phyloP scores from a whole-genome alignment of 2,888 invertebrate species.

The Eudemis profundana region DNA sequence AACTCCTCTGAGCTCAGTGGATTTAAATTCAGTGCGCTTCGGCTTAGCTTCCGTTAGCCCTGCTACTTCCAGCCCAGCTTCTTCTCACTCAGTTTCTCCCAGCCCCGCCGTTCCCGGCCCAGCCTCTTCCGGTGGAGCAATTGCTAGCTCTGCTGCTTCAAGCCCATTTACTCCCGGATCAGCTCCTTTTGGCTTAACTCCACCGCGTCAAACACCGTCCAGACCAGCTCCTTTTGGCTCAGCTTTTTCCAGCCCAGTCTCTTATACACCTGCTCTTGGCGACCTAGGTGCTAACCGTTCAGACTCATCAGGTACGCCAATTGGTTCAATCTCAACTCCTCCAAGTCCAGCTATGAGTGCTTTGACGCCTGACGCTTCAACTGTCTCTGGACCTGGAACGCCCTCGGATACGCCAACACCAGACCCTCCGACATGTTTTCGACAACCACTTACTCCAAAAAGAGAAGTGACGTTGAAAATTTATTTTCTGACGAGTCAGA shows the following conservation, averaged over 20 bases:
- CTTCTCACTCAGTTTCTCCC: neutral
- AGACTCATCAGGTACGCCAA: neutral
- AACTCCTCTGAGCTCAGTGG: slow-evolving; percentile 10
- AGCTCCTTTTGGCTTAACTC: no score
- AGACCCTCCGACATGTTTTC: neutral
- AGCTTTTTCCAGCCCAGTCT: no score
- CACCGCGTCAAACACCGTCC: no score
- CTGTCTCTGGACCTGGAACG: slow-evolving; percentile 4
- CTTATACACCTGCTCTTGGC: neutral
- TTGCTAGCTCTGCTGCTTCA: no score
- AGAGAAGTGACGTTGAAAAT: neutral
- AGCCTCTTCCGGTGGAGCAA: neutral
- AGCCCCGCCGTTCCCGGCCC: neutral
- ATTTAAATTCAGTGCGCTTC: neutral
- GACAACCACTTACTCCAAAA: slow-evolving; percentile 6
- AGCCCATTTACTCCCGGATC: no score
- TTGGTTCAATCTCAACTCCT: neutral
- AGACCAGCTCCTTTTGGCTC: no score
- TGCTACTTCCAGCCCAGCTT: slow-evolving; percentile 3
- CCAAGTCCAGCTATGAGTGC: slow-evolving; percentile 4
- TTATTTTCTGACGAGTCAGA: slow-evolving; percentile 3
- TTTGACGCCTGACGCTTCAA: slow-evolving; percentile 8
- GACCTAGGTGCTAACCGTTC: neutral
- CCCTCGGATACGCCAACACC: slow-evolving; percentile 3
- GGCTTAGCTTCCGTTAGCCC: neutral